Evolutionary conservation across 1,140 invertebrate species (phyloP).

Genomic region (Chelonus insularis): DNA sequence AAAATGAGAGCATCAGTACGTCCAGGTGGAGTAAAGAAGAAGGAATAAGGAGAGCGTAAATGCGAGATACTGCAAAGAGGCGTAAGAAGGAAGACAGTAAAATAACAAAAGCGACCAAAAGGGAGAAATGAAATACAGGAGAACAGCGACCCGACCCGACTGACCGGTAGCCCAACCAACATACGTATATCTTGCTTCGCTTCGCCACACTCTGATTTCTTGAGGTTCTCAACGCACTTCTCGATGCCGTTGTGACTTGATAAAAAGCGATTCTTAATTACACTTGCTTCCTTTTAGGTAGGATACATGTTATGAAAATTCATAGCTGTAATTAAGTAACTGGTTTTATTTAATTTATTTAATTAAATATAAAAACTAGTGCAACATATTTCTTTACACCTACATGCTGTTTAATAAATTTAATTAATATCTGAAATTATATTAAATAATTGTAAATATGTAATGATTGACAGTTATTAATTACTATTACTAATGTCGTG

Average conservation of each 20-base stretch:
- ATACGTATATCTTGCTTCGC: constrained; percentile 50
- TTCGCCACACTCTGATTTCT: constrained; percentile 44
- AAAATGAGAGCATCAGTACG: constrained; percentile 18
- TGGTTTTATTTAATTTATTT: not conserved
- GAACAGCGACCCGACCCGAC: constrained; percentile 54
- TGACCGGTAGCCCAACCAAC: constrained; percentile 51
- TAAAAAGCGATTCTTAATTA: not conserved
- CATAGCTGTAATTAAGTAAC: not conserved
- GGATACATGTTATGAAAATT: constrained; percentile 8
- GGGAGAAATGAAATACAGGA: constrained; percentile 44
- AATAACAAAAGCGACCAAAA: no score
- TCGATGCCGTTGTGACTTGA: no score
- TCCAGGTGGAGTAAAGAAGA: not conserved
- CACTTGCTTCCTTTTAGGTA: not conserved
- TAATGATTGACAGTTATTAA: no score
- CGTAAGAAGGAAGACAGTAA: no score
- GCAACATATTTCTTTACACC: constrained; percentile 10
- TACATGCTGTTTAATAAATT: constrained; percentile 3
- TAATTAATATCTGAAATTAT: not conserved
- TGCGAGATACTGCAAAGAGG: no score
- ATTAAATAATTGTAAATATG: no score
- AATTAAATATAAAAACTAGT: not conserved
- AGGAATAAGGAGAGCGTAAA: no score
- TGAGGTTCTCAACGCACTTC: constrained; percentile 54
- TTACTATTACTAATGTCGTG: no score